Evolutionary conservation across 2,113 vertebrate species (phyloP).

Genomic region (Fulmarus glacialis): DNA sequence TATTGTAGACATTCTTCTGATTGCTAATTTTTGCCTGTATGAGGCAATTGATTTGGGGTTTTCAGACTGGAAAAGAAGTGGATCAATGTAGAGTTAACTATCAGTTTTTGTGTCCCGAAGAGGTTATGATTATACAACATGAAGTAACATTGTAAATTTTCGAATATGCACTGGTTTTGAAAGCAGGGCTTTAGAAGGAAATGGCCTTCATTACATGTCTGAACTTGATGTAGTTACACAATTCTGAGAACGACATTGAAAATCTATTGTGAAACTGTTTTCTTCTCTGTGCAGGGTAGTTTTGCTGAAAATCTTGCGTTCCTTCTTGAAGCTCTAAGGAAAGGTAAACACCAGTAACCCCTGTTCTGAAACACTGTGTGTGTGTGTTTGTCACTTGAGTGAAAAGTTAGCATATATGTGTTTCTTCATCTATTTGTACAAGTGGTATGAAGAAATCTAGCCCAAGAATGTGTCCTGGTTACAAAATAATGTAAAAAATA

Average conservation of each 20-base stretch:
- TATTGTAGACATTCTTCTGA: neutral
- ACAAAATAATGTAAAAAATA: neutral
- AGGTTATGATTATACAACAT: accelerated
- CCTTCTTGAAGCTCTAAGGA: constrained; percentile 92
- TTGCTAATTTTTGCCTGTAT: neutral
- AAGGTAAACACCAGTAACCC: constrained; percentile 73
- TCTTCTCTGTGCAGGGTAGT: constrained; percentile 82
- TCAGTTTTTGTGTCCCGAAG: neutral
- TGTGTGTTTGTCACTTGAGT: neutral
- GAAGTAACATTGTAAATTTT: accelerated
- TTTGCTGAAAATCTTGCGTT: constrained; percentile 96
- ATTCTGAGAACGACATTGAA: neutral
- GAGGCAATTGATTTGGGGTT: neutral
- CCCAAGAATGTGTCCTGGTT: neutral
- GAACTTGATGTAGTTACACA: neutral
- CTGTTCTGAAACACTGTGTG: neutral
- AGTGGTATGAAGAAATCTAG: neutral
- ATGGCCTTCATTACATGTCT: accelerated
- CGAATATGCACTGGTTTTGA: neutral
- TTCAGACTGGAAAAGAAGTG: neutral
- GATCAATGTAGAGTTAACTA: neutral
- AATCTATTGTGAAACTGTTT: neutral
- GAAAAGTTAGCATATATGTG: neutral
- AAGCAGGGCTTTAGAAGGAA: neutral
- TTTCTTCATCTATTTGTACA: neutral